These are phyloP conservation scores for Meiosimyza platycephala DNA, from an alignment of 2,888 invertebrate species.

Conservation along the genomic window DNA sequence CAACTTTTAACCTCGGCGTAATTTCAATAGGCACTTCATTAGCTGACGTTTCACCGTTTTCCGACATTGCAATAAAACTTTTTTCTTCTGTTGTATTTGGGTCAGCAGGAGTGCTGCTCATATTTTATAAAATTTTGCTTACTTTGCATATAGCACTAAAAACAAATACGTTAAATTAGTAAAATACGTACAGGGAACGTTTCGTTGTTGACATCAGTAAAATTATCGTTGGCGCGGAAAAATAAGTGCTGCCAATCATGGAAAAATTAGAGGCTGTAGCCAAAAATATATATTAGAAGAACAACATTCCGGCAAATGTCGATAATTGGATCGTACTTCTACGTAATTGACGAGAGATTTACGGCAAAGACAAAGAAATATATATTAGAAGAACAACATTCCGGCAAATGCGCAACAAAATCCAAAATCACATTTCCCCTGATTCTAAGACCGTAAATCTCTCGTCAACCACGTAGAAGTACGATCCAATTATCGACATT, in stretches of 20 bases:
- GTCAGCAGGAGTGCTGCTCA: not conserved
- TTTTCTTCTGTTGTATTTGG: not conserved
- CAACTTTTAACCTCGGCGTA: not conserved
- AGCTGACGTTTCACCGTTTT: not conserved
- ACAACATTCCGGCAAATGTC: too few species aligned
- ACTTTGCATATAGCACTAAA: not conserved
- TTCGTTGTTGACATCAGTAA: slow-evolving; percentile 23
- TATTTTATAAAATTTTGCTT: not conserved
- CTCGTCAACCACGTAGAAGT: too few species aligned
- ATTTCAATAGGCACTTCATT: not conserved
- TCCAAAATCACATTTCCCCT: too few species aligned
- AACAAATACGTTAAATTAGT: not conserved
- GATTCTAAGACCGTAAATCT: too few species aligned
- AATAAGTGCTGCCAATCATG: slow-evolving; percentile 4
- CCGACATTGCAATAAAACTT: not conserved
- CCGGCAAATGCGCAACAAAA: too few species aligned
- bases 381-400: too few species aligned
- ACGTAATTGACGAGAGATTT: too few species aligned
- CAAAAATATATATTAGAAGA: too few species aligned
- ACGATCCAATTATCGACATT: too few species aligned
- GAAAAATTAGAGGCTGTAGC: not conserved
- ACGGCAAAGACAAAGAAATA: too few species aligned
- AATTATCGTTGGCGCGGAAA: slow-evolving; percentile 36
- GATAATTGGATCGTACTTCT: too few species aligned
- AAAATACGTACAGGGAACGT: slow-evolving; percentile 1